A percentile compares a stretch with the other conserved stretches of the same genome.
phyloP scores from a whole-genome alignment of 2,113 vertebrate genomes.

The Boleophthalmus pectinirostris region DNA sequence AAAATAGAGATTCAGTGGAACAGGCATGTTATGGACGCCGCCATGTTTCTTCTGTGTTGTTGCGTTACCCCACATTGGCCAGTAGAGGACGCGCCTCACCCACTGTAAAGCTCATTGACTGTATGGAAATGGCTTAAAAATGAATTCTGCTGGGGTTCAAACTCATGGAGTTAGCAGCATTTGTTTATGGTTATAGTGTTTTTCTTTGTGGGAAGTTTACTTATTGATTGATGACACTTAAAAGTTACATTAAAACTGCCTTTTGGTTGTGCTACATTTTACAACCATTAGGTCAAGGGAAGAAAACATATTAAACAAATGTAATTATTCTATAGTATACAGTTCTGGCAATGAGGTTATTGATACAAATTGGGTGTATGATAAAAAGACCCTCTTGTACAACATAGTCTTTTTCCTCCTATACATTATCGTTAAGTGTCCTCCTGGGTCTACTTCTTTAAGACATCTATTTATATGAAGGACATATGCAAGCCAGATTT shows the following conservation, averaged over 20 bases:
- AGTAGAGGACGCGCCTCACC: conserved; percentile 33
- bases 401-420: neutral
- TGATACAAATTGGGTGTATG: neutral
- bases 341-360: neutral
- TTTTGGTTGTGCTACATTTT: neutral
- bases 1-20: neutral
- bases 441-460: conserved; percentile 2
- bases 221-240: too few species aligned
- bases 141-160: neutral
- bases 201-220: neutral
- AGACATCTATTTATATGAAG: neutral
- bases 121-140: too few species aligned
- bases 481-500: neutral
- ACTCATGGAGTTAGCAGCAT: neutral
- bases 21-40: neutral
- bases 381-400: neutral
- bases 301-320: neutral
- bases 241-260: neutral
- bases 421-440: neutral
- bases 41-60: conserved; percentile 45
- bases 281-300: neutral
- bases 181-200: neutral
- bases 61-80: neutral
- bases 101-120: neutral
- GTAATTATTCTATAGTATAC: neutral